Conservation (phyloP, 2,888 invertebrate species). For the Pedicia rivosa region DNA sequence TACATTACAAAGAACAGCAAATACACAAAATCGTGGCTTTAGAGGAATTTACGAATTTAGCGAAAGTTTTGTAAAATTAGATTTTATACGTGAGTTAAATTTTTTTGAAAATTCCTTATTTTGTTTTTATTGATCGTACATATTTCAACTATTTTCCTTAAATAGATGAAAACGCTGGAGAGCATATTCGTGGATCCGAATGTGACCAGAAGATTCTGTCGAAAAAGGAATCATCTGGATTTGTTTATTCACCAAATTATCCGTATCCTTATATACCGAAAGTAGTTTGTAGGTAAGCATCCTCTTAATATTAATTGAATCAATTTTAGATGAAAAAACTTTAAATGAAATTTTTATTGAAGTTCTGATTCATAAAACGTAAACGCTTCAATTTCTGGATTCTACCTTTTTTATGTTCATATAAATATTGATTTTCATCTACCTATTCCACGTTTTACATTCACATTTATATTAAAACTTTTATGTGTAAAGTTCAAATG, state of each 20-base stretch:
- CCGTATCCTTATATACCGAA: constrained; percentile 91
- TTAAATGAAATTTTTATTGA: neutral
- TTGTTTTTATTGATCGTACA: neutral
- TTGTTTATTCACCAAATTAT: constrained; percentile 91
- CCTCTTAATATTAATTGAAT: neutral
- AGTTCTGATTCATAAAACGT: too few species aligned
- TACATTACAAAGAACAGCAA: constrained; percentile 79
- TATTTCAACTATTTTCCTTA: constrained; percentile 38
- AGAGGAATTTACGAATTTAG: constrained; percentile 98
- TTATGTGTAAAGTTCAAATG: too few species aligned
- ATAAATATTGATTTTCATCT: too few species aligned
- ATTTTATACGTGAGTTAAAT: constrained; percentile 41
- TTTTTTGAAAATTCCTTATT: neutral
- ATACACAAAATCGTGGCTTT: constrained; percentile 95
- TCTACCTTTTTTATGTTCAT: too few species aligned
- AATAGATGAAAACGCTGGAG: constrained; percentile 82
- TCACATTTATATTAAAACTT: too few species aligned
- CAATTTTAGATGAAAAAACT: too few species aligned
- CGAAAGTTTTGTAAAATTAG: constrained; percentile 94
- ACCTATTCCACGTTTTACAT: too few species aligned
- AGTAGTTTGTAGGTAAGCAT: constrained; percentile 71
- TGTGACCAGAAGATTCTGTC: constrained; percentile 97
- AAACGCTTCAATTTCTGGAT: neutral
- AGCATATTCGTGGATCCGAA: constrained; percentile 93
- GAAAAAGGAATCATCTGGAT: constrained; percentile 81